These are phyloP conservation scores for Apeira syringaria DNA, from an alignment of 2,888 invertebrate genomes.

Conservation along the genomic window DNA sequence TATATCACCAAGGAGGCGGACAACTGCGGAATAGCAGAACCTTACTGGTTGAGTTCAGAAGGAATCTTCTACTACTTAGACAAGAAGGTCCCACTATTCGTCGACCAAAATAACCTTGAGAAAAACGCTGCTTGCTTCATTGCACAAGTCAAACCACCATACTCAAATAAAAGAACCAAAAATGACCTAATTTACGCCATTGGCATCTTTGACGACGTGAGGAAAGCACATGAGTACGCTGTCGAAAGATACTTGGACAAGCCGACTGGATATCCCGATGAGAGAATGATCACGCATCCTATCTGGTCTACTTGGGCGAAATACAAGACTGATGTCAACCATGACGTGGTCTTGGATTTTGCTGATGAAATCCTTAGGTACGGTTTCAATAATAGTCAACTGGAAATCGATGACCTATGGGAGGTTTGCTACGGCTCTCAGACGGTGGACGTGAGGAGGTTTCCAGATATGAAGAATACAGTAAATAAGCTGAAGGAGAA, in stretches of 20 bases:
- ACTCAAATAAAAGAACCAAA: slow-evolving; percentile 61
- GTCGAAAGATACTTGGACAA: slow-evolving; percentile 83
- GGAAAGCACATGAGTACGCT: slow-evolving; percentile 84
- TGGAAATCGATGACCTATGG: slow-evolving; percentile 87
- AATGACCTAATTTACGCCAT: slow-evolving; percentile 82
- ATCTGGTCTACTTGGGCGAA: slow-evolving; percentile 88
- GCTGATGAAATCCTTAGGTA: slow-evolving; percentile 75
- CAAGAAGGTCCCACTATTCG: slow-evolving; percentile 85
- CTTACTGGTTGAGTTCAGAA: slow-evolving; percentile 87
- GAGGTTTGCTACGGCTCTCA: slow-evolving; percentile 86
- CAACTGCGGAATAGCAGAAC: slow-evolving; percentile 83
- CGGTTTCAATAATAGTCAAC: slow-evolving; percentile 78
- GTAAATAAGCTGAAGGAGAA: slow-evolving; percentile 59
- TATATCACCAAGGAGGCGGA: slow-evolving; percentile 83
- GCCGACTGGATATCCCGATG: slow-evolving; percentile 82
- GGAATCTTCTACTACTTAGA: slow-evolving; percentile 86
- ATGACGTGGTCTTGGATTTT: slow-evolving; percentile 71
- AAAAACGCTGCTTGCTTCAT: slow-evolving; percentile 78
- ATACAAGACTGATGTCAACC: slow-evolving; percentile 80
- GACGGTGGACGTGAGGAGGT: slow-evolving; percentile 71
- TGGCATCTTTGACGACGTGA: slow-evolving; percentile 83
- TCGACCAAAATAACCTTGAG: slow-evolving; percentile 83
- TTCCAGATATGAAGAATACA: slow-evolving; percentile 80
- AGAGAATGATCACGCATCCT: slow-evolving; percentile 81
- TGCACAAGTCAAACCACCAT: slow-evolving; percentile 73